Evolutionary conservation across 2,113 vertebrate species (phyloP), one percentile per base, ranked within the genome.

Genomic region (Vireo altiloquus): DNA sequence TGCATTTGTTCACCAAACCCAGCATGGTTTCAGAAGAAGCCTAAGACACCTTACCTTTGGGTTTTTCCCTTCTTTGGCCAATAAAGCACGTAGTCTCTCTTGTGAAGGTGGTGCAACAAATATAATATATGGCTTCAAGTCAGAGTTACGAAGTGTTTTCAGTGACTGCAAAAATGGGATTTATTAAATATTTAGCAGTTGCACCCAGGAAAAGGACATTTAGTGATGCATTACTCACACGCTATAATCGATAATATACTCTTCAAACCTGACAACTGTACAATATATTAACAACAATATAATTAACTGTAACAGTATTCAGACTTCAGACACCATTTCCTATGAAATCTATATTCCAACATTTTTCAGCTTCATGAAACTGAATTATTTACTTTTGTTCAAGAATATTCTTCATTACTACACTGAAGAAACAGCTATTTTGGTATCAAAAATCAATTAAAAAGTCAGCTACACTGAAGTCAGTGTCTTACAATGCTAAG

Each of bases 111-210:
- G 99, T 47, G 99, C 99, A 90, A 99, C 99, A 98, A 99, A 99
- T 97, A 99, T 98, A 95, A 99, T 98, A 88, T 98, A 99, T 61
- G 99, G 99, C 97, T 99, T 99, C 92, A 99, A 98, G 97, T 99
- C 99, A 96, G 99, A 99, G 95, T 99, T 99, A 54, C 99, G 98
- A 44, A 99, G 94, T 35, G 98, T 98, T 97, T 96, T 98, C 97
- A 99, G 95, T 35, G 99, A 99, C 99, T 99, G 91, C 18, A 94
- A 89, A 91, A 60, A 95, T 19, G 96, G 25, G 31, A 68, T 76
- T 82, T 47, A 80, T 64, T 37, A 54, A 70, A 33, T 78, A 82
- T 72, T 92, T 81, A 88, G 86, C 65, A 69, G 35, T 50, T 87
- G 35, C 28, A 87, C 7, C 15, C 39, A 92, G 25, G 47, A 63